Evolutionary conservation across 2,113 vertebrate genomes (phyloP).

Genomic region (Percina caprodes): DNA sequence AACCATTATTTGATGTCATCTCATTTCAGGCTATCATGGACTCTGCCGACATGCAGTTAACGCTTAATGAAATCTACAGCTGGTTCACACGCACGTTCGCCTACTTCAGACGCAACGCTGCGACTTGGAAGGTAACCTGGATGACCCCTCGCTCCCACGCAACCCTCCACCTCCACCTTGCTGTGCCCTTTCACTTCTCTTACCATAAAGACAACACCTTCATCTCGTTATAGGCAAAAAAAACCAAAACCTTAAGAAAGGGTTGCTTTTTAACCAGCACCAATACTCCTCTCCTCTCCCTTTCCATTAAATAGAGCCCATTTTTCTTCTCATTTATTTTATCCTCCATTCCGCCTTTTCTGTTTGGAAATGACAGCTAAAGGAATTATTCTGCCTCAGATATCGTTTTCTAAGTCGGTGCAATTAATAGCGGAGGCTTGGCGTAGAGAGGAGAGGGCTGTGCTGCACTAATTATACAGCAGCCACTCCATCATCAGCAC

Average conservation of each 20-base stretch:
- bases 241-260: conserved; percentile 74
- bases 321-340: conserved; percentile 88
- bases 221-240: conserved; percentile 12
- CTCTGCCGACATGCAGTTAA: conserved; percentile 99
- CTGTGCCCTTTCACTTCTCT: conserved; percentile 34
- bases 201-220: conserved; percentile 25
- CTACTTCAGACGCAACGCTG: conserved; percentile 99
- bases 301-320: conserved; percentile 90
- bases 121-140: conserved; percentile 98
- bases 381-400: conserved; percentile 98
- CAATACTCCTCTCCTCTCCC: conserved; percentile 86
- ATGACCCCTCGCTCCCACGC: background rate
- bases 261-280: conserved; percentile 95
- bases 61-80: conserved; percentile 99
- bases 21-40: conserved; percentile 99
- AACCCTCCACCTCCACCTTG: background rate
- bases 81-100: conserved; percentile 99
- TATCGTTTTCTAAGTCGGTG: conserved; percentile 99
- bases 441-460: conserved; percentile 94
- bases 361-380: conserved; percentile 94
- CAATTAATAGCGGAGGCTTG: conserved; percentile 98
- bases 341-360: conserved; percentile 61
- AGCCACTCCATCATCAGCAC: conserved; percentile 99
- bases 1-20: conserved; percentile 93
- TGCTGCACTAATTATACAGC: conserved; percentile 99